These are phyloP conservation scores for Saguinus imperator DNA, from an alignment of 2,113 vertebrate genomes.

Conservation along the genomic window DNA sequence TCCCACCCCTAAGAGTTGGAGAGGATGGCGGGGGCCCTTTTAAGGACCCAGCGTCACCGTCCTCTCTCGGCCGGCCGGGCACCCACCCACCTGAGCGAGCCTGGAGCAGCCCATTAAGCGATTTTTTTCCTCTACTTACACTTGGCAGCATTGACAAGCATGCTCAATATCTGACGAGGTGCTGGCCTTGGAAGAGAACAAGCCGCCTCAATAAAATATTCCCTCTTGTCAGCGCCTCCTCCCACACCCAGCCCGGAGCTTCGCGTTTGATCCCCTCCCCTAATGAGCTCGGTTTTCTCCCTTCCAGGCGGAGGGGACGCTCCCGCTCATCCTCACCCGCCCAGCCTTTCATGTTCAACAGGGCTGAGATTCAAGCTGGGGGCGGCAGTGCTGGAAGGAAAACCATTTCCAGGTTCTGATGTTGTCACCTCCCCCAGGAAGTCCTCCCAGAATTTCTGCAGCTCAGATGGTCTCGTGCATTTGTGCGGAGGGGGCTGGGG, in stretches of 20 bases:
- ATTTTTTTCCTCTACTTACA: constrained; percentile 58
- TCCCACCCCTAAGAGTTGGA: not conserved
- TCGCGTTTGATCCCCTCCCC: not conserved
- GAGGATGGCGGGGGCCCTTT: not conserved
- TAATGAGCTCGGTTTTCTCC: not conserved
- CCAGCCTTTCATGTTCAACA: not conserved
- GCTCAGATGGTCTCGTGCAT: not conserved
- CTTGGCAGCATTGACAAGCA: not conserved
- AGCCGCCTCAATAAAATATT: constrained; percentile 42
- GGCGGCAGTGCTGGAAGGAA: rapidly evolving
- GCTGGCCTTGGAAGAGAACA: constrained; percentile 56
- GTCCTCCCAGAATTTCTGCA: not conserved
- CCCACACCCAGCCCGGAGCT: not conserved
- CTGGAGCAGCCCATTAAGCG: constrained; percentile 72
- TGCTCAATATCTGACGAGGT: constrained; percentile 63
- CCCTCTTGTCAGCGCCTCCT: constrained; percentile 1
- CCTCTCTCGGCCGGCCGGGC: not conserved
- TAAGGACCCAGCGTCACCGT: not conserved
- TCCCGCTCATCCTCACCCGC: not conserved
- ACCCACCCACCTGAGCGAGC: constrained; percentile 6
- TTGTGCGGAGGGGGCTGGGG: rapidly evolving
- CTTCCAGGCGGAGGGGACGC: not conserved
- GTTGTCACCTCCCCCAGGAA: not conserved
- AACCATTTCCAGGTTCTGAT: not conserved
- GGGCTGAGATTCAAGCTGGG: not conserved